Base-by-base conservation (phyloP, 1,140 invertebrate species). In the Temnothorax curvispinosus region DNA sequence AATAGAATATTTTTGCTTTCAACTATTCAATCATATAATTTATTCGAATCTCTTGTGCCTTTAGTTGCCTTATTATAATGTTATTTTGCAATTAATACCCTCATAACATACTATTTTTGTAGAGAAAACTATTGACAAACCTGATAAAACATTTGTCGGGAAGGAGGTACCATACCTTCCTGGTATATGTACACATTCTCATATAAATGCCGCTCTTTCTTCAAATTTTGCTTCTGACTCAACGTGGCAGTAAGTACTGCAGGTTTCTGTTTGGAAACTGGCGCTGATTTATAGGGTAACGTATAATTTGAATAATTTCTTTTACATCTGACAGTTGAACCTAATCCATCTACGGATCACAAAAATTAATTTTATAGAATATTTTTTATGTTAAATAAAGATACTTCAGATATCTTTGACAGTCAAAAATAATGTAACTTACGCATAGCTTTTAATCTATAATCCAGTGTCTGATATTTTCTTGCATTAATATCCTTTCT, bases 401-500 rank as follows among this genome's bases (percentile, higher is more conserved):
- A 50, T 69, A 52, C 62, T 78, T 50, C 84, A 81, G 21, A 85
- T n/a, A 41, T 21, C 47, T 65, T 27, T 77, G 72, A 71, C n/a
- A 56, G 5, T 56, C 2, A 7, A 38, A 44, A 50, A 32, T 21
- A 7, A 35, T 54, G 35, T 72, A 87, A 92, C 93, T 94, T 94
- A 97, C 96, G 96, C 95, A 96, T 96, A 88, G 96, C 96, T 93
- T 98, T 96, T 47, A 98, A 94, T 89, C 98, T 96, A 93, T 98
- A 99, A 95, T 99, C 98, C 41, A 99, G 95, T 13, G 97, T 97
- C 95, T 99, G 98, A 94, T 98, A 99, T 62, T 97, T 97, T 89
- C 97, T 97, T 41, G 98, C 96, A 2, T 95, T 93, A n/a, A 97
- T 97, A 89, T 98, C 97, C 91, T 97, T 97, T 60, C 97, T 96